Evolutionary conservation across 2,113 vertebrate genomes (phyloP).

Genomic region (Cariama cristata): DNA sequence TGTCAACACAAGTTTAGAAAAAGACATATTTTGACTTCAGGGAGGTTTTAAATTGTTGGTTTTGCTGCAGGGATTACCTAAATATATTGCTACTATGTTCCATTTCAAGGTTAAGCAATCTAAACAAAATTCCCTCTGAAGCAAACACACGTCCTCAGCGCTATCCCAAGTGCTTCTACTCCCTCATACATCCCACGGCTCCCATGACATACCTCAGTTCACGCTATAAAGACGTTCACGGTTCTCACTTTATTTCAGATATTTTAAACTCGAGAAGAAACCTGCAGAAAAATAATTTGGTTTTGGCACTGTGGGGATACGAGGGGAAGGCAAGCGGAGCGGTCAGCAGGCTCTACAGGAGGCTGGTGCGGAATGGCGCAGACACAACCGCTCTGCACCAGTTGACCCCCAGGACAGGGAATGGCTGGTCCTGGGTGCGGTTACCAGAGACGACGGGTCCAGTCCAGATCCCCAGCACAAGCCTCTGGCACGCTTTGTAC

Average conservation of each 20-base stretch:
- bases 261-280: not conserved
- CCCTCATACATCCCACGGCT: not conserved
- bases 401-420: not conserved
- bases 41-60: not conserved
- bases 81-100: not conserved
- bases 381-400: accelerated
- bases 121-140: not conserved
- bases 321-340: accelerated
- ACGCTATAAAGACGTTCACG: not conserved
- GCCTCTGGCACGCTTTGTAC: not conserved
- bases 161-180: not conserved
- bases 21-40: not conserved
- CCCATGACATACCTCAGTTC: accelerated
- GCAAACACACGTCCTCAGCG: not conserved
- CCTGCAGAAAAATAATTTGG: not conserved
- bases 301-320: not conserved
- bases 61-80: not conserved
- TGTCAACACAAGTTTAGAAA: not conserved
- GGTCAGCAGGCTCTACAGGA: not conserved
- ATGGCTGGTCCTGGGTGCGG: not conserved
- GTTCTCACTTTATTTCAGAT: not conserved
- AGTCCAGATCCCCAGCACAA: not conserved
- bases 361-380: not conserved
- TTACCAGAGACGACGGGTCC: accelerated
- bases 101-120: not conserved